Evolutionary conservation across 2,113 vertebrate genomes (phyloP).

Genomic region (Apistogramma diplotaenia): DNA sequence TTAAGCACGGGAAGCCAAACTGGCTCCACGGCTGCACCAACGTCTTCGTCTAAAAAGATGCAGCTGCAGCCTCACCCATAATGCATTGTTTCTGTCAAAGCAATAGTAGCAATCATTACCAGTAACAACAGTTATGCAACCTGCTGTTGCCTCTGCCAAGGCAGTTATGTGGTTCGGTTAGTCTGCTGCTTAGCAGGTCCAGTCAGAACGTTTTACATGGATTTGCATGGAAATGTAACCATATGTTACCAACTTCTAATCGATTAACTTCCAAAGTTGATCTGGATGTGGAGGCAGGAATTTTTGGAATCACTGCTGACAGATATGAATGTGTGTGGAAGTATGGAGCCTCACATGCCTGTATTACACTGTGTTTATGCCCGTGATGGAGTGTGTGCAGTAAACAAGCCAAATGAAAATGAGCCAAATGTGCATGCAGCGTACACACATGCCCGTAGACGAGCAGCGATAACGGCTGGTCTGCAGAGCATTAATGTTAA

Average conservation of each 20-base stretch:
- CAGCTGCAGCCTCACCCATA: background rate
- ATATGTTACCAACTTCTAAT: background rate
- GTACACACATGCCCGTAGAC: background rate
- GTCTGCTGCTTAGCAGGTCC: background rate
- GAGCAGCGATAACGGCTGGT: background rate
- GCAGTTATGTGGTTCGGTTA: background rate
- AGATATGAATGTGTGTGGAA: background rate
- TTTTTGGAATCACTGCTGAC: background rate
- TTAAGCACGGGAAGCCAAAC: background rate
- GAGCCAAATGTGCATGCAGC: background rate
- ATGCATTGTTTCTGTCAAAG: fast-evolving
- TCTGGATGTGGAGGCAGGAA: background rate
- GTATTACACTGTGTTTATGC: background rate
- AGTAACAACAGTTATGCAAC: background rate
- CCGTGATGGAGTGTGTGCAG: fast-evolving
- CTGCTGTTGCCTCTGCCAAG: background rate
- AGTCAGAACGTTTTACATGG: background rate
- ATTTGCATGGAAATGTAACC: background rate
- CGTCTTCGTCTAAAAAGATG: background rate
- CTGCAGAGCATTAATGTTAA: background rate
- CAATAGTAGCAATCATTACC: background rate
- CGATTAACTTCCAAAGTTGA: background rate
- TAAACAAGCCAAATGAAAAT: background rate
- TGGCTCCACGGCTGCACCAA: background rate
- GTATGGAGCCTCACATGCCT: background rate